These are phyloP conservation scores for Nycticryphes semicollaris DNA, from an alignment of 2,113 vertebrate species.

Conservation along the genomic window DNA sequence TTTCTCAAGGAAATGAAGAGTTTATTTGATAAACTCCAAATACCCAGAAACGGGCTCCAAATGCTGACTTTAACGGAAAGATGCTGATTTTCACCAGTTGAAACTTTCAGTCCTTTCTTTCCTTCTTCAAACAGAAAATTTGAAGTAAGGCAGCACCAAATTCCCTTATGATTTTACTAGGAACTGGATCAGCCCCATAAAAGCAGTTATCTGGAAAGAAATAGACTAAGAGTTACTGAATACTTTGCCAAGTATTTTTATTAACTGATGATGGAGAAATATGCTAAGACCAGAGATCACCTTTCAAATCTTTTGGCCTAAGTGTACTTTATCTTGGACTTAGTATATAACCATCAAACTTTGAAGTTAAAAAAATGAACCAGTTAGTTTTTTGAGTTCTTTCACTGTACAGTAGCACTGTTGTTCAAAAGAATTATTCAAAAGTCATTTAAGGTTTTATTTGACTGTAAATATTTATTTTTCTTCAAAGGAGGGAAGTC, in stretches of 20 bases:
- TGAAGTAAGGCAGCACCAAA: not conserved
- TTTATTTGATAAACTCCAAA: constrained; percentile 22
- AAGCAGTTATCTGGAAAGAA: not conserved
- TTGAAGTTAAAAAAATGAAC: not conserved
- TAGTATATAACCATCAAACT: not conserved
- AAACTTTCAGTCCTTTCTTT: not conserved
- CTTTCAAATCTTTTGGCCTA: constrained; percentile 39
- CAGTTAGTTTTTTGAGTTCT: not conserved
- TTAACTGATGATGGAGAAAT: constrained; percentile 27
- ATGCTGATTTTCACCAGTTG: fast-evolving
- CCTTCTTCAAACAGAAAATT: not conserved
- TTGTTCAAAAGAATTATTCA: constrained; percentile 14
- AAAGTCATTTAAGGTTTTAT: constrained; percentile 22
- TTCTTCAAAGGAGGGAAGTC: constrained; percentile 30
- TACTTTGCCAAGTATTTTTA: constrained; percentile 12
- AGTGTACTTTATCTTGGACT: constrained; percentile 45
- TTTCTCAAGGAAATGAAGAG: constrained; percentile 2
- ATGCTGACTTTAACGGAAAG: not conserved
- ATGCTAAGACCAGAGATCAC: not conserved
- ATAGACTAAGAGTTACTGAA: not conserved
- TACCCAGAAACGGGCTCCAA: not conserved
- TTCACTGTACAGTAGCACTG: constrained; percentile 28
- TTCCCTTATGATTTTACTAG: not conserved
- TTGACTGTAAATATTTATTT: constrained; percentile 57
- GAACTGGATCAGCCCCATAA: not conserved